Percentiles rank a stretch among this genome's conserved stretches.
Conservation (phyloP, 1,140 invertebrate genomes). For the Drosophila lini region DNA sequence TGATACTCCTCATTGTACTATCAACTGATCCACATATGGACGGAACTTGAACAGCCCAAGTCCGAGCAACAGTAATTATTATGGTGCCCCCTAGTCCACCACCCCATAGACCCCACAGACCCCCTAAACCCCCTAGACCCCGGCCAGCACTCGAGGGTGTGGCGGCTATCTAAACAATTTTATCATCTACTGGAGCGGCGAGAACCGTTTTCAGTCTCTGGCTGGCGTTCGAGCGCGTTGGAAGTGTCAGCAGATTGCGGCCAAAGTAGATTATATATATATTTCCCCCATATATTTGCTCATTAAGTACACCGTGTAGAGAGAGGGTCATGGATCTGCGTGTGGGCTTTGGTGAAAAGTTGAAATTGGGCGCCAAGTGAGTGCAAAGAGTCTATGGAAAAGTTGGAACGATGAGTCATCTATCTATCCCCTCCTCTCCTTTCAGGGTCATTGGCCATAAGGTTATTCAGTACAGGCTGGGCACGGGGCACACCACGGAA, state of each 20-base stretch:
- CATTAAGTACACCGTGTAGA: conserved; percentile 10
- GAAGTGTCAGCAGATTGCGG: conserved; percentile 43
- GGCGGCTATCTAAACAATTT: conserved; percentile 58
- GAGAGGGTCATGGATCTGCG: conserved; percentile 54
- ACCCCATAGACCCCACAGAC: conserved; percentile 2
- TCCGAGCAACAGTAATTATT: conserved; percentile 31
- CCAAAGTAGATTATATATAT: conserved; percentile 15
- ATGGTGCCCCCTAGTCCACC: neutral
- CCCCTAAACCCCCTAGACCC: neutral
- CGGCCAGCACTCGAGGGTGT: conserved; percentile 19
- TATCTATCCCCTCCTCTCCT: neutral
- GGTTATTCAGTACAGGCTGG: conserved; percentile 56
- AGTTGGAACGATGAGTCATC: conserved; percentile 27
- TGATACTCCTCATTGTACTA: conserved; percentile 1
- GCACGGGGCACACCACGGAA: conserved; percentile 47
- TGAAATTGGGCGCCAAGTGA: conserved; percentile 63
- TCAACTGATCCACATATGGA: conserved; percentile 45
- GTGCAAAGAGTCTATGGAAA: conserved; percentile 10
- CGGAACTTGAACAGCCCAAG: conserved; percentile 10
- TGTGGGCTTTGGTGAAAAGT: conserved; percentile 56
- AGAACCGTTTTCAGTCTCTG: conserved; percentile 58
- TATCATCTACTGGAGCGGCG: conserved; percentile 52
- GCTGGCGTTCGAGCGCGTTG: conserved; percentile 57
- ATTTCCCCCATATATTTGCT: conserved; percentile 9
- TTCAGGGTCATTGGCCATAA: conserved; percentile 64